Evolutionary conservation across 1,140 invertebrate species (phyloP).

Genomic region (Calliphora vicina): DNA sequence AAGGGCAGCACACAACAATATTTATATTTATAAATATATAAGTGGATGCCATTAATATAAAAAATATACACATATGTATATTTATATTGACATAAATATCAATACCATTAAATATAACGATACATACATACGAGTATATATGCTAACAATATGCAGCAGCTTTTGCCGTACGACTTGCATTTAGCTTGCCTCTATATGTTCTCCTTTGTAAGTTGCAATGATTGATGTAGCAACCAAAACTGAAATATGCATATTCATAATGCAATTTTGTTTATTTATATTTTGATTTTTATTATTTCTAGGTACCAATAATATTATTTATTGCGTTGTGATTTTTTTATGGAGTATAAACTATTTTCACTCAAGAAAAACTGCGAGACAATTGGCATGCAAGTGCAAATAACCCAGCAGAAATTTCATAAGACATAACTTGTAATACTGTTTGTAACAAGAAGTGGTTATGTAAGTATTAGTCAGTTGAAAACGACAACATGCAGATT

Average conservation of each 20-base stretch:
- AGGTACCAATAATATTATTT: constrained; percentile 4
- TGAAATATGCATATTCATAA: neutral
- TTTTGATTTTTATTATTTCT: neutral
- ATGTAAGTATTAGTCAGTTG: no score
- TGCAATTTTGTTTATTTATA: neutral
- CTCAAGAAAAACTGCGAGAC: neutral
- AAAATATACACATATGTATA: neutral
- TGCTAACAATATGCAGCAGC: no score
- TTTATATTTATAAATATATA: neutral
- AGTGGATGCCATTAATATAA: neutral
- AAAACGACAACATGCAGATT: no score
- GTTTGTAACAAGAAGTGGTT: no score
- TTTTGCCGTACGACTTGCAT: no score
- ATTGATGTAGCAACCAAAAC: neutral
- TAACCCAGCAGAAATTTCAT: neutral
- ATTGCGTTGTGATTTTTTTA: neutral
- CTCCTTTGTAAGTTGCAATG: neutral
- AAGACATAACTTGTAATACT: neutral
- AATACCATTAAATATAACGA: neutral
- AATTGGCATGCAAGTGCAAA: neutral
- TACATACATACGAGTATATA: no score
- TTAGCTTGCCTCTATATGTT: no score
- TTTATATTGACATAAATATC: neutral
- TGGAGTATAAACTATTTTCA: neutral
- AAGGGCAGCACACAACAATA: neutral